Base-by-base conservation (phyloP, 2,888 invertebrate species). In the Escarpia spicata region DNA sequence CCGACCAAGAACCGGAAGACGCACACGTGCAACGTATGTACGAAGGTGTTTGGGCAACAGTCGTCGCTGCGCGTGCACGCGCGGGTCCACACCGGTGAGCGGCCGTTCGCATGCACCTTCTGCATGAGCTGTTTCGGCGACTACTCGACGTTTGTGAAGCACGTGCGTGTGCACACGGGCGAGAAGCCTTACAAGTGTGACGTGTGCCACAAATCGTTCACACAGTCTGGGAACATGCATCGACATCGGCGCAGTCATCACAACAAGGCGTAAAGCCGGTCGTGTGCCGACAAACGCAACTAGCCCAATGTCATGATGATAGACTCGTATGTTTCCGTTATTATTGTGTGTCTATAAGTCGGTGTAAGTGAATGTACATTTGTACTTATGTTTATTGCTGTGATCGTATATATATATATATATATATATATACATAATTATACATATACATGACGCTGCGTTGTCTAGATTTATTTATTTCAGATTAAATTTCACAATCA, bases 111-210 rank as follows among this genome's bases (percentile, higher is more conserved):
- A 26, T 75, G 75, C 26, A n/a, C 6, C 6, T n/a, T 26, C 26
- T 75, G 75, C 75, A 75, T 26, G 75, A 75, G 26, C 75, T 19
- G 75, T n/a, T 75, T 75, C 26, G 75, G 26, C 6, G 75, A 75
- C 75, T 75, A 75, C 75, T 75, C 75, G 75, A 75, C 75, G 75
- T 75, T 75, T n/a, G 75, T 75, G 26, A 75, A 75, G 75, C 75
- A 75, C n/a, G 75, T 75, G n/a, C 75, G 75, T n/a, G 75, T 75
- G 75, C 75, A 75, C 26, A 75, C 75, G 26, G 75, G 75, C 6
- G 75, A 75, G 75, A 75, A 75, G 75, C 75, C 75, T n/a, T 75
- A 75, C 75, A 75, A 15, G 75, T 75, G 75, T n/a, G n/a, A 75
- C n/a, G 75, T 75, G 75, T 75, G 75, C 75, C 75, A 26, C 26